Base-by-base conservation (phyloP, 2,113 vertebrate species). In the Spea bombifrons region DNA sequence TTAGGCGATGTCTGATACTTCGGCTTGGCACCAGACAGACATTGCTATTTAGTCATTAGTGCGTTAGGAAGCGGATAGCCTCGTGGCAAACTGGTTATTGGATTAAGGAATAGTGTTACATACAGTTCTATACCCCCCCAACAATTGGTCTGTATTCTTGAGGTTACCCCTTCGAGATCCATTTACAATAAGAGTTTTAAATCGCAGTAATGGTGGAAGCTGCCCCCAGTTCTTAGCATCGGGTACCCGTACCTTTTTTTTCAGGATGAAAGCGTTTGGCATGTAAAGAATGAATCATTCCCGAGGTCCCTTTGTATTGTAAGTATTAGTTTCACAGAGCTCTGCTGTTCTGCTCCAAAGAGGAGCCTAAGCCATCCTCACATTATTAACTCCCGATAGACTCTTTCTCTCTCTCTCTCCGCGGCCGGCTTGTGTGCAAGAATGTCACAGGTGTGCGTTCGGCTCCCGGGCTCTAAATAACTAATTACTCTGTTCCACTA, bases 401-500 rank as follows among this genome's bases (percentile, higher is more conserved):
- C 63, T 57, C 65, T 67, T 70, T 43, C 13, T n/a, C 30, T 57
- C 65, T 67, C 77, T 43, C 13, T n/a, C 30, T 59, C 10, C 15
- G 43, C 77, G 65, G 50, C 8, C 46, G 49, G 71, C 44, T 46
- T 10, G 46, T 63, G 66, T 8, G 69, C 45, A 79, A 76, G 64
- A 75, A 57, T 75, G 70, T 69, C 76, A 75, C 9, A 67, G 75
- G 49, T 66, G 12, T 9, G 63, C 46, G 16, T 71, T 4, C 52
- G 75, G 45, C 16, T 7, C 55, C 61, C 73, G 73, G 78, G 44
- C 13, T 69, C 0, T 72, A 84, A 75, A 71, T 48, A 6, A 0
- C 30, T 47, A 55, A 70, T 75, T 83, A 77, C 46, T 79, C 53
- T 66, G 81, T 44, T 8, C 76, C 66, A 47, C 70, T 78, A 72